phyloP scores from a whole-genome alignment of 2,797 vertebrate species.

The Leontopithecus rosalia region DNA sequence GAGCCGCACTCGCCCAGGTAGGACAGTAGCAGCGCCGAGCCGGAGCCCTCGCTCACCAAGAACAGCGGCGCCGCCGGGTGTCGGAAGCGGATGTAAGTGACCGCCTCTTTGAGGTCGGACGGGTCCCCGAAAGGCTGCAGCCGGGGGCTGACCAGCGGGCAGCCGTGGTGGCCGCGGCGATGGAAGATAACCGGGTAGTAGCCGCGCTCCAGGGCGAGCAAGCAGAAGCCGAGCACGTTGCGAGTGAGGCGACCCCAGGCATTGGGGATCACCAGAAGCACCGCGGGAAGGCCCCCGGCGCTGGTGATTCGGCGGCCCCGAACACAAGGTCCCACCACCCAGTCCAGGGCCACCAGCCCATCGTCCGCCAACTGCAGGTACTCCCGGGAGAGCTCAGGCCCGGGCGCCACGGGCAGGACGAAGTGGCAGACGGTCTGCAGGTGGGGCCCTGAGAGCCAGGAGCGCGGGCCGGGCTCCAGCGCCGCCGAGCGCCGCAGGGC shows the following conservation, averaged over 20 bases:
- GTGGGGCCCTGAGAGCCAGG: constrained; percentile 86
- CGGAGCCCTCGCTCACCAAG: constrained; percentile 92
- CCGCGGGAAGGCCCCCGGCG: constrained; percentile 75
- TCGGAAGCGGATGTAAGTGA: constrained; percentile 88
- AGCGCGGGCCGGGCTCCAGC: constrained; percentile 79
- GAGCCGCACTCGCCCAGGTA: constrained; percentile 93
- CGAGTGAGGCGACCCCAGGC: constrained; percentile 87
- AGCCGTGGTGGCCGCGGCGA: constrained; percentile 87
- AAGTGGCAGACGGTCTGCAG: constrained; percentile 88
- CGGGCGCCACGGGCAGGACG: constrained; percentile 76
- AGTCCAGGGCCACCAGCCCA: constrained; percentile 91
- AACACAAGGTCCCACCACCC: constrained; percentile 85
- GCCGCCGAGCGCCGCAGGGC: constrained; percentile 81
- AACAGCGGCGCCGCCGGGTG: constrained; percentile 87
- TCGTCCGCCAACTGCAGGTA: constrained; percentile 88
- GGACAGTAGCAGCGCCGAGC: constrained; percentile 91
- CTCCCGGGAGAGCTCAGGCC: constrained; percentile 85
- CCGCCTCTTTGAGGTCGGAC: constrained; percentile 89
- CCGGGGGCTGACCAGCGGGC: constrained; percentile 86
- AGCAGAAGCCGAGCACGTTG: constrained; percentile 87
- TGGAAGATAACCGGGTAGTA: constrained; percentile 90
- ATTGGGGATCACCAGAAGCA: constrained; percentile 91
- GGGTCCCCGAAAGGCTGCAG: constrained; percentile 93
- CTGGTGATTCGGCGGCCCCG: constrained; percentile 74
- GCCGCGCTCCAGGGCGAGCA: constrained; percentile 83